Base-by-base conservation (phyloP, 1,140 invertebrate species). In the Drosophila navojoa region DNA sequence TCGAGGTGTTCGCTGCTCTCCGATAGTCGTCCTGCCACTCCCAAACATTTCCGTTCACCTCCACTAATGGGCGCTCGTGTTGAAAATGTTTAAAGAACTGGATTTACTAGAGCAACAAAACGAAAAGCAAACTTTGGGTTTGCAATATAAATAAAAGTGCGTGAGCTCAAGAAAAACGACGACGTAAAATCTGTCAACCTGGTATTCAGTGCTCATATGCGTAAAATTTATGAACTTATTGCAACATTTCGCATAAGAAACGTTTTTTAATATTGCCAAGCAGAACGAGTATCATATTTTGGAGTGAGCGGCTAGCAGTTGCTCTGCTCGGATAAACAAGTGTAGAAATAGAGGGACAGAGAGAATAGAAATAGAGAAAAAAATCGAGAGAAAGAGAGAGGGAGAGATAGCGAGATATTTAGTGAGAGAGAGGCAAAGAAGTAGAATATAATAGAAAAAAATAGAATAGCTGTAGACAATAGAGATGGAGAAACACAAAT, bases 221-320 rank as follows among this genome's bases (percentile, higher is more conserved):
- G 27, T 42, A 59, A 59, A 59, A 47, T 59, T 47, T 59, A 59
- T 59, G 42, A 19, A 47, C 25, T 9, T 47, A 19, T 59, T 47
- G 42, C 42, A 13, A 32, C 42, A 47, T 32, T 15, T 47, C 11
- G 27, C 15, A 47, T 27, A 47, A 45, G 42, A 42, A 59, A 47
- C 19, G n/a, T 5, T 58, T 59, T 45, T 29, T 15, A 4, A 29
- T 29, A 32, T 32, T 32, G 6, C 9, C 13, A 25, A 42, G 38
- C 38, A 25, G 38, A 44, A 42, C 10, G 16, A 25, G 27, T 25
- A 5, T 5, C 11, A 6, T 25, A 42, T 5, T 9, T 27, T 2
- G 0, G n/a, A 9, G 25, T 45, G 9, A n/a, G 9, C 10, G 25
- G 45, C 55, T 32, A 5, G 0, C 3, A 13, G 40, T 7, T 45